Conservation (phyloP, 2,113 vertebrate genomes). For the Oreochromis aureus region DNA sequence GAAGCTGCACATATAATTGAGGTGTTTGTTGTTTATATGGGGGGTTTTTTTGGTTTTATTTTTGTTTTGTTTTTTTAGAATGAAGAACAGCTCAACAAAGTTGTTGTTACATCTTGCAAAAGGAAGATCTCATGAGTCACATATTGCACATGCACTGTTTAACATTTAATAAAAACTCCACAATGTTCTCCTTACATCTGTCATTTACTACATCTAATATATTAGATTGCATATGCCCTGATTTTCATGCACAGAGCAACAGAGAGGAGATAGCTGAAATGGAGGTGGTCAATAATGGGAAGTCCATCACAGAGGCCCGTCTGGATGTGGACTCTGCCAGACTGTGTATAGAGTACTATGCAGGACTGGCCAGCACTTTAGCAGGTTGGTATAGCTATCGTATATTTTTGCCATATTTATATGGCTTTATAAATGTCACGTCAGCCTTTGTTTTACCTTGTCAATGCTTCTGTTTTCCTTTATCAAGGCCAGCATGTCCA, state of each 20-base stretch:
- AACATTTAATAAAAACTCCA: background rate
- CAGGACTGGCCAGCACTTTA: slow-evolving; percentile 81
- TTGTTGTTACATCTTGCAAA: background rate
- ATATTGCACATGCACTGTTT: background rate
- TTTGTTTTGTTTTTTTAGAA: background rate
- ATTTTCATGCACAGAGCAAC: slow-evolving; percentile 61
- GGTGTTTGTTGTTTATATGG: slow-evolving; percentile 59
- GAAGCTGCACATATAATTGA: slow-evolving; percentile 88
- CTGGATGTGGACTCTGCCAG: slow-evolving; percentile 84
- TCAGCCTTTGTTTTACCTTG: background rate
- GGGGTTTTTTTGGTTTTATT: background rate
- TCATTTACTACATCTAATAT: background rate
- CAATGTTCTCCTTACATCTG: background rate
- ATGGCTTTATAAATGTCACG: background rate
- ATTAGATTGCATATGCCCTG: background rate
- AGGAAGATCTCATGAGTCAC: background rate
- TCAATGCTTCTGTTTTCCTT: background rate
- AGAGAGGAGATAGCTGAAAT: slow-evolving; percentile 83
- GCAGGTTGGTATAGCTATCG: slow-evolving; percentile 68
- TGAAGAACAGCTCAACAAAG: background rate
- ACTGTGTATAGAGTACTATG: slow-evolving; percentile 88
- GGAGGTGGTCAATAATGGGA: slow-evolving; percentile 92
- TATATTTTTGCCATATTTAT: background rate
- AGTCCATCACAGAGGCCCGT: slow-evolving; percentile 88
- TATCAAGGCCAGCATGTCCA: slow-evolving; percentile 87